These are phyloP conservation scores for Tubulanus polymorphus DNA, from an alignment of 2,888 invertebrate genomes.

Conservation along the genomic window DNA sequence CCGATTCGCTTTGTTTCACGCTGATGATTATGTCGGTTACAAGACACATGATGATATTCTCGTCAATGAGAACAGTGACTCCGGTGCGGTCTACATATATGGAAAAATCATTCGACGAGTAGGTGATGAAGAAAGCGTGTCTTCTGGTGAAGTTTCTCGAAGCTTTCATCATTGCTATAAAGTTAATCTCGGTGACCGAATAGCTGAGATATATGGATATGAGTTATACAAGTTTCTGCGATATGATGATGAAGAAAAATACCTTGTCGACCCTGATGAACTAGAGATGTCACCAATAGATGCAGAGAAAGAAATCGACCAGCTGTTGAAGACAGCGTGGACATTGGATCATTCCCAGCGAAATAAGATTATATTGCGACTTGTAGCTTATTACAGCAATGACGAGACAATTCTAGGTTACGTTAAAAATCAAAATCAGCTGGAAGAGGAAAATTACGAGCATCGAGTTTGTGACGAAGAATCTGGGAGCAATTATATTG, in stretches of 20 bases:
- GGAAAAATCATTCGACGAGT: slow-evolving; percentile 11
- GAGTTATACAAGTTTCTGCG: slow-evolving; percentile 19
- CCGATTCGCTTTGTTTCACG: slow-evolving; percentile 16
- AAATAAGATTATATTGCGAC: slow-evolving; percentile 21
- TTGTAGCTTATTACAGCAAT: slow-evolving; percentile 27
- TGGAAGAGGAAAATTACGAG: background rate
- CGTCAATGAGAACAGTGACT: background rate
- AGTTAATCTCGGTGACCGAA: slow-evolving; percentile 11
- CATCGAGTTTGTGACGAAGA: background rate
- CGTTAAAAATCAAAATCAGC: background rate
- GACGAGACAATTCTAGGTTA: slow-evolving; percentile 10
- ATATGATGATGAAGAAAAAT: background rate
- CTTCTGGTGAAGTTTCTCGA: background rate
- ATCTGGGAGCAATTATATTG: background rate
- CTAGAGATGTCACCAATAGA: slow-evolving; percentile 12
- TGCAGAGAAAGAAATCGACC: slow-evolving; percentile 18
- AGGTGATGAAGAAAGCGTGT: background rate
- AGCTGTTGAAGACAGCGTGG: slow-evolving; percentile 11
- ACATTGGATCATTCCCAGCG: slow-evolving; percentile 5
- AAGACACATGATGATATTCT: slow-evolving; percentile 21
- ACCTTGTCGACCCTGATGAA: too few species aligned
- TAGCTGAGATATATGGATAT: slow-evolving; percentile 4
- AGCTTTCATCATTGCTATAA: slow-evolving; percentile 5
- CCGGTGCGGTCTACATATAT: slow-evolving; percentile 11
- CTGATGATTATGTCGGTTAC: slow-evolving; percentile 21